Conservation (phyloP, 2,888 invertebrate genomes). For the Phortica magna region DNA sequence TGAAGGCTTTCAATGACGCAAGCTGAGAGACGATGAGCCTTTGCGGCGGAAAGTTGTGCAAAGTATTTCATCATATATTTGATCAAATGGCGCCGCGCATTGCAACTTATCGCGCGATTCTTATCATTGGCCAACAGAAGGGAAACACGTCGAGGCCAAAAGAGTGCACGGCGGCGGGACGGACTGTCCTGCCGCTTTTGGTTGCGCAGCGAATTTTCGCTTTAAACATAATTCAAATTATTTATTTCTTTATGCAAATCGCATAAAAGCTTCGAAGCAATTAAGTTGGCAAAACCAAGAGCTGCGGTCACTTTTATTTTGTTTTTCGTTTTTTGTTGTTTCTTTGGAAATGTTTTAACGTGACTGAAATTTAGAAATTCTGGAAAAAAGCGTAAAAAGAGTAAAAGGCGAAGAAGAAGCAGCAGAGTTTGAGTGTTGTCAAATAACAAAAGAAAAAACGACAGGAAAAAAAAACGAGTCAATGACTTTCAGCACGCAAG, state of each 20-base stretch:
- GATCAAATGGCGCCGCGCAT: neutral
- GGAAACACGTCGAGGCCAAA: neutral
- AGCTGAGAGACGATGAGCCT: neutral
- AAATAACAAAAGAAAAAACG: neutral
- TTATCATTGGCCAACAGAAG: neutral
- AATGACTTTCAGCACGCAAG: constrained; percentile 37
- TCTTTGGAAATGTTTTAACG: constrained; percentile 58
- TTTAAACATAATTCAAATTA: constrained; percentile 16
- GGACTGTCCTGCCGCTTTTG: neutral
- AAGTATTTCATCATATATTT: neutral
- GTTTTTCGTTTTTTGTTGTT: constrained; percentile 21
- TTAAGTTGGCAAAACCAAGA: neutral
- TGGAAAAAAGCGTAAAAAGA: neutral
- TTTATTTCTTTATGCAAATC: constrained; percentile 57
- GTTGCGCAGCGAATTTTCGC: neutral
- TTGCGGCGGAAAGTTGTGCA: neutral
- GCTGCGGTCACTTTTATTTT: neutral
- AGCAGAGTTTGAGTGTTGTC: neutral
- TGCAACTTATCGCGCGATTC: neutral
- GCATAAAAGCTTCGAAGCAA: constrained; percentile 3
- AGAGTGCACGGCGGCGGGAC: neutral
- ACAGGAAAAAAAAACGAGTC: constrained; percentile 27
- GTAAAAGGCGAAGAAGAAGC: neutral
- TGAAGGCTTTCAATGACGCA: neutral
- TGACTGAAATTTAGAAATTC: constrained; percentile 60